Evolutionary conservation across 2,888 invertebrate species (phyloP).

Genomic region (Lamellibrachia satsuma): DNA sequence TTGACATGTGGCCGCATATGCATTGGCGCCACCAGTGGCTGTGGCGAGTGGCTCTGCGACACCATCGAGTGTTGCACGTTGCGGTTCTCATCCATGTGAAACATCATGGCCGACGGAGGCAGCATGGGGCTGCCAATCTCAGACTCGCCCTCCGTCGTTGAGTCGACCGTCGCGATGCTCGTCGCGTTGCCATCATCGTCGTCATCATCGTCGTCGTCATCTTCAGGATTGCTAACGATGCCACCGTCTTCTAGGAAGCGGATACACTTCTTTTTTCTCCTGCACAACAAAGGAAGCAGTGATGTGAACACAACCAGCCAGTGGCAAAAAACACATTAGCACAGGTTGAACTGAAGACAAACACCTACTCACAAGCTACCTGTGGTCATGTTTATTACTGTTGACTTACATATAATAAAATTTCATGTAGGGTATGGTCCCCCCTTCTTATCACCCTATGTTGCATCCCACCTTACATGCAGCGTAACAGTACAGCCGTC

Average conservation of each 20-base stretch:
- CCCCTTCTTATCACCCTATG: background rate
- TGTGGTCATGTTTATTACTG: background rate
- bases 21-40: slow-evolving; percentile 13
- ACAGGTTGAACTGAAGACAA: background rate
- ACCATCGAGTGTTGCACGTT: slow-evolving; percentile 27
- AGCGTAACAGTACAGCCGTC: background rate
- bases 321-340: background rate
- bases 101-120: slow-evolving; percentile 4
- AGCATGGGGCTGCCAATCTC: slow-evolving; percentile 12
- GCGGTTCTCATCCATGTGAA: background rate
- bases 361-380: no score
- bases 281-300: slow-evolving; percentile 43
- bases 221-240: slow-evolving; percentile 47
- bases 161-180: background rate
- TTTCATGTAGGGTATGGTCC: background rate
- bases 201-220: slow-evolving; percentile 35
- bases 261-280: slow-evolving; percentile 69
- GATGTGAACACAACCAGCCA: background rate
- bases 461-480: background rate
- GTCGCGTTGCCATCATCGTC: slow-evolving; percentile 19
- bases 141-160: background rate
- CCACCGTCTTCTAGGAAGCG: slow-evolving; percentile 58
- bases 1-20: background rate
- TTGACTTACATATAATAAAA: background rate
- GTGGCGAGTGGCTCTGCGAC: slow-evolving; percentile 27